Evolutionary conservation across 2,797 vertebrate genomes (phyloP).

Genomic region (Pipistrellus pygmaeus): DNA sequence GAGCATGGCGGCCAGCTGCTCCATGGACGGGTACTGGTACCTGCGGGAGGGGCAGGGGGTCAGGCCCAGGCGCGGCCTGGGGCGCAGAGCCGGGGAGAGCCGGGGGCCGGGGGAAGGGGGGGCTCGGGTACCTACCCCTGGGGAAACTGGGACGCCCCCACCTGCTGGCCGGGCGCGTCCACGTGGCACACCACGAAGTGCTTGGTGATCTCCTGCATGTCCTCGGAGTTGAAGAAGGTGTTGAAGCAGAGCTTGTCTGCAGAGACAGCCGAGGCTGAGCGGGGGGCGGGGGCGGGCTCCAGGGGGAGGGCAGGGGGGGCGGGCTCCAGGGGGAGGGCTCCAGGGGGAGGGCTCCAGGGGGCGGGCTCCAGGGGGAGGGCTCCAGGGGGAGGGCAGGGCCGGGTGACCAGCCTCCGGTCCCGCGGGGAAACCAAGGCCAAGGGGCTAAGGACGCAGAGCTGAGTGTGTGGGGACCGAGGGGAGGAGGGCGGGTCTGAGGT

Average conservation of each 20-base stretch:
- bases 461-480: rapidly evolving
- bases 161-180: conserved; percentile 96
- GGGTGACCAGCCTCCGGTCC: not conserved
- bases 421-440: not conserved
- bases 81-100: not conserved
- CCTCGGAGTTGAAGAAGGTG: conserved; percentile 96
- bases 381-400: not conserved
- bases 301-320: too few species aligned
- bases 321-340: too few species aligned
- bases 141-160: conserved; percentile 93
- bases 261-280: conserved; percentile 61
- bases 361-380: not conserved
- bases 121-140: conserved; percentile 87
- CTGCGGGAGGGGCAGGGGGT: conserved; percentile 82
- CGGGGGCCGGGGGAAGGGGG: not conserved
- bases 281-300: rapidly evolving
- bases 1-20: conserved; percentile 97
- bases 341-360: too few species aligned
- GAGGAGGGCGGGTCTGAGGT: rapidly evolving
- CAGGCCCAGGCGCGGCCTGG: not conserved
- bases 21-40: conserved; percentile 99
- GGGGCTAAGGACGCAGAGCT: not conserved
- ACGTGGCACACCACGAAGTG: conserved; percentile 98
- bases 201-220: conserved; percentile 99
- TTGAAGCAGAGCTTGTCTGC: conserved; percentile 98